Evolutionary conservation across 2,888 invertebrate genomes (phyloP).

Genomic region (Ctenicera cuprea): DNA sequence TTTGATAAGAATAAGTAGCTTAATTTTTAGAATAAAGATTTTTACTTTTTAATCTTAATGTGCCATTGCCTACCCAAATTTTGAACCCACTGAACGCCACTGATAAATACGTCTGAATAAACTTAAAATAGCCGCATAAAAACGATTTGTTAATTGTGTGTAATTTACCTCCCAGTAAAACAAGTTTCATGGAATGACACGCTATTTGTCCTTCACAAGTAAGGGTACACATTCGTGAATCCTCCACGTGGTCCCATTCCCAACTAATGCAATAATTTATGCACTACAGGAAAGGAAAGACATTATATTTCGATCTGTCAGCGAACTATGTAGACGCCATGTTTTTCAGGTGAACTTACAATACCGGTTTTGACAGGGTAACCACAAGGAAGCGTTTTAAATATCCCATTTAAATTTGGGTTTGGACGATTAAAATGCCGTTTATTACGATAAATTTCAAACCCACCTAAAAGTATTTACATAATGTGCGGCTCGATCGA

Average conservation of each 20-base stretch:
- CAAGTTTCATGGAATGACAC: slow-evolving; percentile 33
- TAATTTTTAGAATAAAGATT: too few relatives aligned
- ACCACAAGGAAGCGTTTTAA: slow-evolving; percentile 35
- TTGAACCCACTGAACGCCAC: too few relatives aligned
- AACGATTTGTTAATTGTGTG: slow-evolving; percentile 35
- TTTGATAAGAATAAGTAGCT: too few relatives aligned
- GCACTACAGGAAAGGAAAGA: slow-evolving; percentile 22
- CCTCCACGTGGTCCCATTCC: slow-evolving; percentile 23
- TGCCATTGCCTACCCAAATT: too few relatives aligned
- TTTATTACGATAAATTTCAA: slow-evolving; percentile 36
- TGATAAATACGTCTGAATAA: slow-evolving; percentile 3
- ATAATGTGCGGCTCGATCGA: slow-evolving; percentile 13
- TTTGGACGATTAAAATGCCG: slow-evolving; percentile 21
- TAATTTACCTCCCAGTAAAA: slow-evolving; percentile 46
- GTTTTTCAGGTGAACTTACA: slow-evolving; percentile 28
- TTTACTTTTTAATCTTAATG: too few relatives aligned
- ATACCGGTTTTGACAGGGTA: slow-evolving; percentile 41
- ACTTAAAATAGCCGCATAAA: slow-evolving; percentile 16
- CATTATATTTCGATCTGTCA: slow-evolving; percentile 45
- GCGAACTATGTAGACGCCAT: slow-evolving; percentile 42
- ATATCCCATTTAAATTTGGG: slow-evolving; percentile 35
- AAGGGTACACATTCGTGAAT: neutral
- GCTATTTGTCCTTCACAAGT: slow-evolving; percentile 27
- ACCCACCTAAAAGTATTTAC: slow-evolving; percentile 30
- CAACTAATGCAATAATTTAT: slow-evolving; percentile 34